Base-by-base conservation (phyloP, 2,797 vertebrate species). In the Chromobotia macracanthus region DNA sequence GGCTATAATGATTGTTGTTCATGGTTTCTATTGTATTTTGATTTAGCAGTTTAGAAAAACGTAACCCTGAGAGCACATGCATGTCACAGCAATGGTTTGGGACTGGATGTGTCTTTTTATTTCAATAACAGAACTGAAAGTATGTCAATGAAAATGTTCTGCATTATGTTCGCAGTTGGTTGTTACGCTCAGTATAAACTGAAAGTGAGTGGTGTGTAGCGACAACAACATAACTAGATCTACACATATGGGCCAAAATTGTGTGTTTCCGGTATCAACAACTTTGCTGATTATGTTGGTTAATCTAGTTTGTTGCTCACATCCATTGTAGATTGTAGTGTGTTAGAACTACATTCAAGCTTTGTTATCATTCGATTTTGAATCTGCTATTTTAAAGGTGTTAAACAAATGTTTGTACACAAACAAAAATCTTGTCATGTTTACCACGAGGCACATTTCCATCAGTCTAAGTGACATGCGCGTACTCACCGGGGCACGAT, bases 1-100 rank as follows among this genome's bases (percentile, higher is more conserved):
- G 21, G 72, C 31, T 83, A 61, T 82, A 75, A 61, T 79, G 61
- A 81, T 68, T 64, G 79, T 75, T 76, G 51, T 83, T 83, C 80
- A 48, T 80, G 66, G 65, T 80, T 76, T 63, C 60, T 70, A 25
- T 83, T 81, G 72, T 84, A 44, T 80, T 84, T 75, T 82, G 23
- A 48, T 75, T 75, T 84, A 44, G 38, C 71, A 50, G 69, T 83
- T 67, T 71, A 73, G 80, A 68, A 83, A 77, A 66, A 65, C 18
- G n/a, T 51, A 80, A 51, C 63, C 44, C 61, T 72, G 48, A 53
- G 18, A 38, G 56, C 56, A 64, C 21, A 70, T 23, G 31, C 51
- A 64, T 7, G 46, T 71, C 76, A 51, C 67, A 3, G 2, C 41
- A 15, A 67, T 16, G 5, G 1, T 18, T 18, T 9, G 7, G 38